Percentiles rank a stretch among this genome's conserved stretches.
phyloP scores from a whole-genome alignment of 1,140 invertebrate species.

The Agrypnia vestita region DNA sequence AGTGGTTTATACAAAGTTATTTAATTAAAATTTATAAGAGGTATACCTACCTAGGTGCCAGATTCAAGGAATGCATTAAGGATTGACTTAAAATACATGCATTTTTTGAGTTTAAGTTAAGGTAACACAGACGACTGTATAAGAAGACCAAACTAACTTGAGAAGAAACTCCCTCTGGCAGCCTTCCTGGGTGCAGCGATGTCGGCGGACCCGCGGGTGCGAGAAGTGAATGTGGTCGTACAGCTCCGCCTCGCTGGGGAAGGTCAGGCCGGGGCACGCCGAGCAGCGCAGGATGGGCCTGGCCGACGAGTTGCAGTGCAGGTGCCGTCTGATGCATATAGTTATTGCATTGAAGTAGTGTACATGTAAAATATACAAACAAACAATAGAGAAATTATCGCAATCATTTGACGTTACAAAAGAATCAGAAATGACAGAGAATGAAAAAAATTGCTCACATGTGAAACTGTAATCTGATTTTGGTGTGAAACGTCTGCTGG shows the following conservation, averaged over 20 bases:
- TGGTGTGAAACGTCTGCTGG: conserved; percentile 29
- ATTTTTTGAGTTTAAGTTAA: too few species aligned
- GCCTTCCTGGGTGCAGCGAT: conserved; percentile 30
- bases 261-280: conserved; percentile 12
- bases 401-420: too few species aligned
- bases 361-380: too few species aligned
- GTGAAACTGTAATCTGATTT: conserved; percentile 49
- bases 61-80: too few species aligned
- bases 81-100: too few species aligned
- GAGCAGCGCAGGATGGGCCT: conserved; percentile 18
- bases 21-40: too few species aligned
- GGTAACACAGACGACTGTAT: too few species aligned
- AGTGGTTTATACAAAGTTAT: too few species aligned
- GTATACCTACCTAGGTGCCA: too few species aligned
- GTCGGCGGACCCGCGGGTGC: conserved; percentile 14
- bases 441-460: conserved; percentile 18
- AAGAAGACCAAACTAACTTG: conserved; percentile 29
- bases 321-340: conserved; percentile 36
- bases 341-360: too few species aligned
- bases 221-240: conserved; percentile 46
- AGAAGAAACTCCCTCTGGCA: conserved; percentile 42
- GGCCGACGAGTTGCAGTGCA: conserved; percentile 25
- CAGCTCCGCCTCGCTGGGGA: conserved; percentile 30
- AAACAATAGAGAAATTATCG: too few species aligned
- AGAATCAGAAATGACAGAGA: neutral